phyloP scores from a whole-genome alignment of 2,113 vertebrate genomes.

The Nannospalax galili region DNA sequence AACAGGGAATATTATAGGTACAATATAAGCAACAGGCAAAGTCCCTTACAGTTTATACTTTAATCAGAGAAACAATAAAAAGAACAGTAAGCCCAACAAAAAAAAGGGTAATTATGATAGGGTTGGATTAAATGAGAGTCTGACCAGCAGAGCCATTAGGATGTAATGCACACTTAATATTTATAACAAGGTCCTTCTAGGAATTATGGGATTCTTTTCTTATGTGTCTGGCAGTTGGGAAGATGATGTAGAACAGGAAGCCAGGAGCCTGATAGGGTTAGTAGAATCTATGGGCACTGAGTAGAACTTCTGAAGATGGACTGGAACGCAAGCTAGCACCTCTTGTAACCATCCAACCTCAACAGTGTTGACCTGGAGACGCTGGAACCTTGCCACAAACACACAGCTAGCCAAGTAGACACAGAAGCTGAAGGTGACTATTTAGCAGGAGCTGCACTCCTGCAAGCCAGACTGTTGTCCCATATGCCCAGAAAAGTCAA shows the following conservation, averaged over 20 bases:
- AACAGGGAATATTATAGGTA: not conserved
- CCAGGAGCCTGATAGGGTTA: too few relatives aligned
- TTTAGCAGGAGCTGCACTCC: not conserved
- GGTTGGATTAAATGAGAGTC: not conserved
- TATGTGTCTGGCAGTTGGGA: not conserved
- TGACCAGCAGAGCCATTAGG: not conserved
- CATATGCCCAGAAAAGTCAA: not conserved
- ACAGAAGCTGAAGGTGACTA: not conserved
- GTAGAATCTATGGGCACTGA: fast-evolving
- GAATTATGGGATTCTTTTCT: not conserved
- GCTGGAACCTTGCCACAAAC: not conserved
- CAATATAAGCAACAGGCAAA: not conserved
- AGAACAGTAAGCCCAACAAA: not conserved
- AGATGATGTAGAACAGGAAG: not conserved
- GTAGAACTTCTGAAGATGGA: not conserved
- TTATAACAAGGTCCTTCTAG: not conserved
- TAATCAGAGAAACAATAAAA: not conserved
- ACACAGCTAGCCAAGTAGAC: not conserved
- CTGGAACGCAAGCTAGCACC: too few relatives aligned
- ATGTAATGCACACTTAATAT: not conserved
- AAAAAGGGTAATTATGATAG: not conserved
- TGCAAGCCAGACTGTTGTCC: not conserved
- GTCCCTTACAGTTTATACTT: not conserved
- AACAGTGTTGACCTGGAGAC: too few relatives aligned
- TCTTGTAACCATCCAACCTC: too few relatives aligned